These are phyloP conservation scores for Temnothorax nylanderi DNA, from an alignment of 1,140 invertebrate genomes.

Conservation along the genomic window DNA sequence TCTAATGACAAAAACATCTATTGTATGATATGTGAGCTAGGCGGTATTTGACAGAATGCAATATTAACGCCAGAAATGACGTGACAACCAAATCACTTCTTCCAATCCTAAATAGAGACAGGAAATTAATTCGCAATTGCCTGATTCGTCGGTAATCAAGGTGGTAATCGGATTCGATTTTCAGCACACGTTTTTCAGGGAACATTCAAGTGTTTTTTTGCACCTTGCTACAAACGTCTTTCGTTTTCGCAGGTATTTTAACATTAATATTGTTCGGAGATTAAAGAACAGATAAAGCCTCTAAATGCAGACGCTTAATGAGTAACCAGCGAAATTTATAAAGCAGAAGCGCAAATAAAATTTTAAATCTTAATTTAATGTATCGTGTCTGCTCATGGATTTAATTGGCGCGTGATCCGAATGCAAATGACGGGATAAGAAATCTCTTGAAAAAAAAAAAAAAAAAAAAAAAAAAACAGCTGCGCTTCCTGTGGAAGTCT, in stretches of 20 bases:
- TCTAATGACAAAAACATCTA: not conserved
- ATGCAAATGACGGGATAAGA: constrained; percentile 42
- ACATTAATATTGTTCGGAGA: constrained; percentile 11
- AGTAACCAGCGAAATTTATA: constrained; percentile 7
- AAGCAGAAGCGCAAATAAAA: constrained; percentile 10
- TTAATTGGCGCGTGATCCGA: constrained; percentile 43
- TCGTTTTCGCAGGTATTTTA: not conserved
- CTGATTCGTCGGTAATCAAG: not conserved
- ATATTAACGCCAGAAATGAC: not conserved
- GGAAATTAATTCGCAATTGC: not conserved
- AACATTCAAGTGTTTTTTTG: not conserved
- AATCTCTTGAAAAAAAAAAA: constrained; percentile 2
- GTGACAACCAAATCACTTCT: not conserved
- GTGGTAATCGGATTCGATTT: not conserved
- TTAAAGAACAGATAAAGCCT: constrained; percentile 4
- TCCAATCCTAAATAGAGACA: not conserved
- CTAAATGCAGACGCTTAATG: not conserved
- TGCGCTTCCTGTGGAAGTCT: not conserved
- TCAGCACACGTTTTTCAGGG: not conserved
- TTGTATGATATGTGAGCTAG: too few species aligned
- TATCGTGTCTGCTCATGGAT: constrained; percentile 4
- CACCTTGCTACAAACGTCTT: not conserved
- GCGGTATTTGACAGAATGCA: not conserved
- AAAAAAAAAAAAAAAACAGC: not conserved
- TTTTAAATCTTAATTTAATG: constrained; percentile 31